Base-by-base conservation (phyloP, 2,888 invertebrate species). In the Saturnia pavonia region DNA sequence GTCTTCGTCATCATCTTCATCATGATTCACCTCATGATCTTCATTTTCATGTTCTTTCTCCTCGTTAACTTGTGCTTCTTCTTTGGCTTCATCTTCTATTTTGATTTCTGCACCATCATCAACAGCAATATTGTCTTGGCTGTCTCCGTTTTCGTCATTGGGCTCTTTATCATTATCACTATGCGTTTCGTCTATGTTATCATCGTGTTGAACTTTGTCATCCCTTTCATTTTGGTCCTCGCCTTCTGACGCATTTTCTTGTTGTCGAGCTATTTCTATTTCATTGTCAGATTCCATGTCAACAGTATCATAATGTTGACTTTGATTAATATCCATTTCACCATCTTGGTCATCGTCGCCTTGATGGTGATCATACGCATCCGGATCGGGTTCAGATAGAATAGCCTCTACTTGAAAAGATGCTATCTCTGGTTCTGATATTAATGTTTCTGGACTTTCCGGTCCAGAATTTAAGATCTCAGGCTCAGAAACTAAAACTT, bases 361-460 rank as follows among this genome's bases (percentile, higher is more conserved):
- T 76, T 74, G 82, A 63, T 85, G 83, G 69, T 84, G 84, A 40
- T 89, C 88, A 74, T 87, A 92, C 1, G 83, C 85, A 74, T 91
- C 91, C 0, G 89, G 89, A 76, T 92, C 92, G 0, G 94, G 94
- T 77, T 94, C 94, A 0, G 94, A 89, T 57, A 94, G 80, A 73
- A 94, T 94, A 43, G 94, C 80, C 80, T 94, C 94, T 25, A 94
- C 94, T 87, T 94, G 94, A 75, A 94, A 94, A 25, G 94, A 93
- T 16, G 94, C 91, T 68, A 94, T 91, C 83, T 94, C 94, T 12
- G 94, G 94, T 77, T 94, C 94, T 1, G 94, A 94, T 80, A 94
- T 93, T 69, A 94, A 82, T 14, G 94, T 94, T 78, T 94, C 94
- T 0, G 94, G 94, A 75, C 94, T 94, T 76, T 91, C 94, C 0